These are phyloP conservation scores for Polypterus senegalus DNA, from an alignment of 2,113 vertebrate genomes.

Conservation along the genomic window DNA sequence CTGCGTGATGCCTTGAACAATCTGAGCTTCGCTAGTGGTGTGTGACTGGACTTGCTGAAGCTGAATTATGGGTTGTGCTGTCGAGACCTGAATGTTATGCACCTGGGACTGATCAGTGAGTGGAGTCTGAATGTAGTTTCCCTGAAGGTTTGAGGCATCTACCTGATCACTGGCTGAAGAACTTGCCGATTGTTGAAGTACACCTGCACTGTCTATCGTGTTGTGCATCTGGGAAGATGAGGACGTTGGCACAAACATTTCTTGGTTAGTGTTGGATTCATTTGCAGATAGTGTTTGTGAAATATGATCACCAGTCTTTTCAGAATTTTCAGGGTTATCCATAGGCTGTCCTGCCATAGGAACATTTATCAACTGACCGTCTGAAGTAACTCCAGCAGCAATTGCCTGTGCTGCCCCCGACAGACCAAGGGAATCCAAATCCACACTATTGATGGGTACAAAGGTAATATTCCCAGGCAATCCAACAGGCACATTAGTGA, in stretches of 20 bases:
- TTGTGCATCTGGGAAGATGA: constrained; percentile 80
- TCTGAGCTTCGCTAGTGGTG: constrained; percentile 72
- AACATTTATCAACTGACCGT: constrained; percentile 86
- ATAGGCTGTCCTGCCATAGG: constrained; percentile 63
- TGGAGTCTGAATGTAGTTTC: constrained; percentile 71
- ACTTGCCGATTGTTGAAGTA: constrained; percentile 74
- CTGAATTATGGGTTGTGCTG: constrained; percentile 79
- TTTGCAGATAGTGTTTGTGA: constrained; percentile 67
- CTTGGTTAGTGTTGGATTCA: constrained; percentile 72
- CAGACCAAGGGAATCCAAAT: constrained; percentile 92
- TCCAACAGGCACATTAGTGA: constrained; percentile 91
- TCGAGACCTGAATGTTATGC: constrained; percentile 76
- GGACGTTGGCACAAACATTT: constrained; percentile 92
- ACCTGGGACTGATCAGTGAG: constrained; percentile 74
- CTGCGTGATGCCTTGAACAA: constrained; percentile 80
- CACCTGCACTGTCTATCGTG: constrained; percentile 71
- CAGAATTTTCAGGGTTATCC: constrained; percentile 73
- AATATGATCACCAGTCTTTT: constrained; percentile 75
- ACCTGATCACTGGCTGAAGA: constrained; percentile 63
- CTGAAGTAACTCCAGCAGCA: constrained; percentile 88
- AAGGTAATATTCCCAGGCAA: constrained; percentile 96
- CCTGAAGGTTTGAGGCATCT: constrained; percentile 75
- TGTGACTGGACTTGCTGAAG: constrained; percentile 82
- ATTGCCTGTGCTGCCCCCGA: constrained; percentile 88
- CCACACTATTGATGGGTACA: constrained; percentile 95